A percentile compares a stretch with the other conserved stretches of the same genome.
These are phyloP conservation scores for Tricholauxania praeusta DNA, from an alignment of 2,888 invertebrate genomes.

Conservation along the genomic window DNA sequence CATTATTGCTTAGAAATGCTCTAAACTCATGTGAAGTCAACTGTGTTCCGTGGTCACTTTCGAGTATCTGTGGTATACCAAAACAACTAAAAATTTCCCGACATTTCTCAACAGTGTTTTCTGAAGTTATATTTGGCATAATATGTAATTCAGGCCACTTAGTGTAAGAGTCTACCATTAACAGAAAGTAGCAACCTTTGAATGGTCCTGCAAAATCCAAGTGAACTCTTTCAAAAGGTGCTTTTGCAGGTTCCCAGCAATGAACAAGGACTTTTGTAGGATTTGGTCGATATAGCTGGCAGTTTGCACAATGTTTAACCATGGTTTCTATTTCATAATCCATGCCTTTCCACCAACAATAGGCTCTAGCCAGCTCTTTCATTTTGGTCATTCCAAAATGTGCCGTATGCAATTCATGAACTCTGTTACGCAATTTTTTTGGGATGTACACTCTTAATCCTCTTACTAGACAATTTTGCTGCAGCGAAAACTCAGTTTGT, in stretches of 20 bases:
- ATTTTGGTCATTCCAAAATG: conserved; percentile 25
- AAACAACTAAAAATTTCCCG: conserved; percentile 15
- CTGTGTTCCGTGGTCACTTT: conserved; percentile 22
- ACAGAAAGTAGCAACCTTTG: conserved; percentile 2
- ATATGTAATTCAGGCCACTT: conserved; percentile 4
- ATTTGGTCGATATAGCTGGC: conserved; percentile 4
- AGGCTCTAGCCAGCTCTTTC: conserved; percentile 17
- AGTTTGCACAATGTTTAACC: not conserved
- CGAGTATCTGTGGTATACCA: not conserved
- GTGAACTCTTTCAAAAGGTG: conserved; percentile 5
- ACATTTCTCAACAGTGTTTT: too few species aligned
- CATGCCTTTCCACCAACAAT: conserved; percentile 40
- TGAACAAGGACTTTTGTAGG: not conserved
- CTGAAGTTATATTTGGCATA: too few species aligned
- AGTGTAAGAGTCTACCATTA: not conserved
- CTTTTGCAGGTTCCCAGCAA: conserved; percentile 7
- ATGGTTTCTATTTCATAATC: not conserved
- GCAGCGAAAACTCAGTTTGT: conserved; percentile 18
- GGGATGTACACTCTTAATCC: conserved; percentile 31
- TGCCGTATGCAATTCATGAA: conserved; percentile 32
- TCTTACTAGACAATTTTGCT: conserved; percentile 12
- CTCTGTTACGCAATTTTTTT: not conserved
- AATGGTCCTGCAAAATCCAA: conserved; percentile 6
- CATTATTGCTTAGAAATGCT: not conserved
- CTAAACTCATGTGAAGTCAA: conserved; percentile 26